Evolutionary conservation across 2,888 invertebrate species (phyloP).

Genomic region (Conomelus anceps): DNA sequence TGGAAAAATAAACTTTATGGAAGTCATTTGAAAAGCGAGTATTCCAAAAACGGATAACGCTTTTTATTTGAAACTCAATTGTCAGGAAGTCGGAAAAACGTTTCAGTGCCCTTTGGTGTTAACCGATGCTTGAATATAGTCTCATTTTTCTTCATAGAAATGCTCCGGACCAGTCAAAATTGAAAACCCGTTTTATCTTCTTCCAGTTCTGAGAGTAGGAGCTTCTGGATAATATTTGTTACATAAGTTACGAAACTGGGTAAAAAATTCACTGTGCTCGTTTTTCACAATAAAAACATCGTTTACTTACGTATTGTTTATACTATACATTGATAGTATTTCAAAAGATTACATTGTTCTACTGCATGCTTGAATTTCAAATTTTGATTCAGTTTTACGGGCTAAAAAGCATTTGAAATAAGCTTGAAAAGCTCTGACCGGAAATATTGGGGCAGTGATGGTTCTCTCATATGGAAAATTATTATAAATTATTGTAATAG

Average conservation of each 20-base stretch:
- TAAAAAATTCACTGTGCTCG: no score
- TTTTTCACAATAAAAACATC: no score
- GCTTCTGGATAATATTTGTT: not conserved
- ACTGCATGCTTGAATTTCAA: no score
- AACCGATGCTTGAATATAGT: not conserved
- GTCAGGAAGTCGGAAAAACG: not conserved
- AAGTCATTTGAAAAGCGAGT: not conserved
- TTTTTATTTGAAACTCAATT: not conserved
- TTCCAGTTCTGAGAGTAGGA: not conserved
- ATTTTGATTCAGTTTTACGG: no score
- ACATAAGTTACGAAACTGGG: not conserved
- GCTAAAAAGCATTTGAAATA: no score
- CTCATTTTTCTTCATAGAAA: not conserved
- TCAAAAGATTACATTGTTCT: no score
- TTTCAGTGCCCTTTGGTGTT: not conserved
- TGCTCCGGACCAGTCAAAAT: not conserved
- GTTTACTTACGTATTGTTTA: no score
- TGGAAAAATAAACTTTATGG: not conserved
- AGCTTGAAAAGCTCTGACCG: no score
- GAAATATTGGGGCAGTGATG: no score
- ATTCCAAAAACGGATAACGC: not conserved
- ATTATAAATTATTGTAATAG: no score
- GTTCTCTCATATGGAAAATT: no score
- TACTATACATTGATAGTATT: no score
- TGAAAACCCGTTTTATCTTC: not conserved